Evolutionary conservation across 30 jellyfish, hydroid and myxozoan species (phyloP), one percentile per base, ranked within the genome.

Genomic region (Turritopsis dohrnii): DNA sequence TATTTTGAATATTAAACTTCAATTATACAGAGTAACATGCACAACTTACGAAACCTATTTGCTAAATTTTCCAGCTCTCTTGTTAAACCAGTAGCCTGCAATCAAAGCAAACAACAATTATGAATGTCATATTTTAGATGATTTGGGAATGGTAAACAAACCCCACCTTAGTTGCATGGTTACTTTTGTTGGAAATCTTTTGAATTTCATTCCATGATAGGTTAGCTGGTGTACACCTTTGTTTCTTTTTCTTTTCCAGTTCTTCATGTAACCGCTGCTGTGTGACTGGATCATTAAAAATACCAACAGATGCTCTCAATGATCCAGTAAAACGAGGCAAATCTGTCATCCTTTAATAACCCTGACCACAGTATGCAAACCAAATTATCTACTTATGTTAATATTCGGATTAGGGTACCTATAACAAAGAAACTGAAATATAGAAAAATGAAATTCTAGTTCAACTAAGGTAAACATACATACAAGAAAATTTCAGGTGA

Each of bases 251-350:
- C 18, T 60, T 28, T 1, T 80, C 82, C 22, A 91, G 87, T 80
- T 91, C 97, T 54, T 83, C 89, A 1, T 90, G 65, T 30, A 91
- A 83, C 73, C 81, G 85, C 66, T 81, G 76, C 73, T 71, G 90
- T 28, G 87, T 71, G 1, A 82, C 53, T 16, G 84, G 89, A 66
- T 54, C 80, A 21, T 86, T 76, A n/a, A 90, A 88, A 74, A 86
- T 92, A 27, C 91, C 91, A 21, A 96, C 76, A 60, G 83, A 88
- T 5, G 98, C 96, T 76, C 95, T 65, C 4, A 92, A 87, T 66
- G 96, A 81, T 75, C 96, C 85, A 65, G 96, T 92, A 18, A 92
- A 74, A 8, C 98, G 96, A 21, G 98, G 98, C 21, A 83, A 29
- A 26, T 71, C 87, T 18, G 71, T 72, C 89, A 82, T 82, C 23